phyloP scores from a whole-genome alignment of 2,888 invertebrate genomes.

The Alsophila aescularia region DNA sequence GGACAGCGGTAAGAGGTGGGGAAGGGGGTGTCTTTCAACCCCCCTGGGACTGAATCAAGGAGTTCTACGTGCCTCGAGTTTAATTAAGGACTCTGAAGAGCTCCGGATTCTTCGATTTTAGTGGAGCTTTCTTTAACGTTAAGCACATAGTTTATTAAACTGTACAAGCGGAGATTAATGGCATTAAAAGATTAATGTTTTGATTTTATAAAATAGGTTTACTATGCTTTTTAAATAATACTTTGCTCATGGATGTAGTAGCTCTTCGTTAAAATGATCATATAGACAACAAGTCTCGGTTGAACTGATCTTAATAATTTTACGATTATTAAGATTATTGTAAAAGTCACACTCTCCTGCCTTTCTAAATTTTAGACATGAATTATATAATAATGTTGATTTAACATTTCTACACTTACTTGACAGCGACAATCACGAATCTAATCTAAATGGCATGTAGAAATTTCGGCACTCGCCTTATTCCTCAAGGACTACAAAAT shows the following conservation, averaged over 20 bases:
- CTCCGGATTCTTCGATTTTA: constrained; percentile 80
- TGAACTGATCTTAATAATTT: too few species aligned
- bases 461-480: constrained; percentile 9
- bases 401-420: constrained; percentile 1
- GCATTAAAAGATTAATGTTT: constrained; percentile 31
- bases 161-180: constrained; percentile 34
- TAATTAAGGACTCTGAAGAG: constrained; percentile 79
- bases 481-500: constrained; percentile 20
- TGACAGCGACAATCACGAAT: constrained; percentile 2
- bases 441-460: constrained; percentile 16
- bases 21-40: constrained; percentile 48
- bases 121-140: constrained; percentile 74
- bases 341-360: too few species aligned
- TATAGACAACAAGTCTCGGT: neutral
- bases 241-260: too few species aligned
- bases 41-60: constrained; percentile 80
- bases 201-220: constrained; percentile 28
- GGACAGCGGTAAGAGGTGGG: constrained; percentile 44
- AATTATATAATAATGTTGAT: too few species aligned
- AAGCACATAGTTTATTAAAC: constrained; percentile 40
- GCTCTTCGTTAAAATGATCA: too few species aligned
- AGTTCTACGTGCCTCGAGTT: constrained; percentile 81
- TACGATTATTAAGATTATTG: too few species aligned
- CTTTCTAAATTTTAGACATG: too few species aligned
- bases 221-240: too few species aligned